Evolutionary conservation across 2,888 invertebrate genomes (phyloP), one percentile per base, ranked within the genome.

Genomic region (Agrochola lota): DNA sequence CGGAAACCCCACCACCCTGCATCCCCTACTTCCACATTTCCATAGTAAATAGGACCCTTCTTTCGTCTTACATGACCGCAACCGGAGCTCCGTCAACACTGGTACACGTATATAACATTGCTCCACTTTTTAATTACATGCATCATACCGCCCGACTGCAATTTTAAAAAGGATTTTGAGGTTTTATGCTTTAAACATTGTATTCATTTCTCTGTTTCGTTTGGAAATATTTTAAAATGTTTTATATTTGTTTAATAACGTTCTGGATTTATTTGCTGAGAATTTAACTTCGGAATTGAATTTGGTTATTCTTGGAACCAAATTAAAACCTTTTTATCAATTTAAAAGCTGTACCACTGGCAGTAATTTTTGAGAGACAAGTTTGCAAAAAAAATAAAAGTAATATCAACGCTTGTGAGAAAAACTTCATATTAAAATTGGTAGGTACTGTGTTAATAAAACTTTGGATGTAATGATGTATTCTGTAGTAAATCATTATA

Each of bases 81-180:
- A 60, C 73, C 57, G 76, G 57, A 80, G 93, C 68, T 91, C 93
- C 66, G 64, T 64, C 59, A 84, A 82, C 20, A 67, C 80, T 91
- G 91, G 94, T 71, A 70, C 30, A 60, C 63, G 69, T 81, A 88
- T 86, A 87, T 90, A 90, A 91, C 91, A 91, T 89, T 94, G 94
- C 93, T 92, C 93, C 93, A 94, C 92, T 94, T 95, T 95, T 95
- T 95, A 96, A 95, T 95, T 94, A 95, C 95, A 95, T 95, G 94
- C 94, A 95, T 95, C 94, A 95, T 93, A 89, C 92, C 90, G 90
- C 85, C 85, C 83, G 92, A 92, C 92, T 93, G 94, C 93, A 94
- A 92, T 93, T 94, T 92, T 91, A 92, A 93, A 95, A 94, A 93
- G 93, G 93, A 94, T 95, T 95, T 93, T 88, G 92, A 91, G 91